Percentiles rank a stretch among this genome's conserved stretches.
Evolutionary conservation across 2,113 vertebrate species (phyloP).

Genomic region (Ceyx melanurus): DNA sequence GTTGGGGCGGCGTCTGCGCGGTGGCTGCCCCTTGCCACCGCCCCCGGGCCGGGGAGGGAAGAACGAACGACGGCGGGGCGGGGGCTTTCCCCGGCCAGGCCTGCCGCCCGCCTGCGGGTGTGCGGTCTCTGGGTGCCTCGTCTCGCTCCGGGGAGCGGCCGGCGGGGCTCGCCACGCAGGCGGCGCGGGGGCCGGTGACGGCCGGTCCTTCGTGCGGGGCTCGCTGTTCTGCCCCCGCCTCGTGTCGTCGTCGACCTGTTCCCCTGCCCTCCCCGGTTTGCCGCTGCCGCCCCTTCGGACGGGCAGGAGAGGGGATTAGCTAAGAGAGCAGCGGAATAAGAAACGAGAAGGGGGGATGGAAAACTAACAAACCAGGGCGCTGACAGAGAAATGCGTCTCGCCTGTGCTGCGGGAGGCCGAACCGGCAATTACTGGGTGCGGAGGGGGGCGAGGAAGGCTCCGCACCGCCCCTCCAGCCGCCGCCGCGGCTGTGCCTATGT

Average conservation of each 20-base stretch:
- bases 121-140: not conserved
- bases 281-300: not conserved
- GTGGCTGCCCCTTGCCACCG: not conserved
- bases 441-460: not conserved
- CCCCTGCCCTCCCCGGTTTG: not conserved
- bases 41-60: not conserved
- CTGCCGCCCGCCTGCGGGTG: not conserved
- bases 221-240: not conserved
- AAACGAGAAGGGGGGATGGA: accelerated
- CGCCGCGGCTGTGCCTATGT: not conserved
- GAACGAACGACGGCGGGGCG: not conserved
- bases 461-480: not conserved
- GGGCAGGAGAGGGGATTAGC: not conserved
- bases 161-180: not conserved
- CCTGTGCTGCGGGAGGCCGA: not conserved
- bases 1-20: not conserved
- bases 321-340: not conserved
- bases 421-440: not conserved
- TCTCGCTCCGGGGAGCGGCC: not conserved
- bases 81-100: not conserved
- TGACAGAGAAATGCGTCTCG: not conserved
- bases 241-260: not conserved
- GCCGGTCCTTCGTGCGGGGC: not conserved
- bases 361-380: not conserved
- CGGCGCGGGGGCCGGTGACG: too few species aligned